These are phyloP conservation scores for Heteromyza rotundicornis DNA, from an alignment of 2,888 invertebrate genomes.

Conservation along the genomic window DNA sequence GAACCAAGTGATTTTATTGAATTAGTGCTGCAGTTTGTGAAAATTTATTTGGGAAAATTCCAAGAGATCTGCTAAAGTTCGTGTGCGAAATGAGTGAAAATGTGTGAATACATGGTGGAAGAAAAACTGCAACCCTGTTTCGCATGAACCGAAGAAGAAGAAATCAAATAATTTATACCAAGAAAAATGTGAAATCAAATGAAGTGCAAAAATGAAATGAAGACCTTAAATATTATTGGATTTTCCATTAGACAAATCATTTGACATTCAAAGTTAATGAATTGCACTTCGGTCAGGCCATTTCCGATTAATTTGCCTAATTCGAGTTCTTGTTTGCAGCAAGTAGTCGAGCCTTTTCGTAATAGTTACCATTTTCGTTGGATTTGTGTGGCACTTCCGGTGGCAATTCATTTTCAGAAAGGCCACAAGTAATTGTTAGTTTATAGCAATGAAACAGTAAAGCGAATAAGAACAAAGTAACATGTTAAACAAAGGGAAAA, in stretches of 20 bases:
- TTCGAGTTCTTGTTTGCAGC: not conserved
- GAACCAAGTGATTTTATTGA: not conserved
- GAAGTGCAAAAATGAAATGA: too few relatives aligned
- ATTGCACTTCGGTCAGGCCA: not conserved
- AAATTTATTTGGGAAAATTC: not conserved
- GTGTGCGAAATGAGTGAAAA: conserved; percentile 9
- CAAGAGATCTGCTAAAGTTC: not conserved
- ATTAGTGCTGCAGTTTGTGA: too few relatives aligned
- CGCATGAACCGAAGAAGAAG: not conserved
- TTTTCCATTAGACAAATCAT: not conserved
- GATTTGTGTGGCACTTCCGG: not conserved
- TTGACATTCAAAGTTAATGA: not conserved
- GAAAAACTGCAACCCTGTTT: not conserved
- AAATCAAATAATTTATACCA: not conserved
- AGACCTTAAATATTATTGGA: not conserved
- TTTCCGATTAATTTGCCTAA: not conserved
- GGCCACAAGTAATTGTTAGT: conserved; percentile 32
- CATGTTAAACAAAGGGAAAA: conserved; percentile 28
- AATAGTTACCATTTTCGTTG: not conserved
- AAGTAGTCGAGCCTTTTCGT: too few relatives aligned
- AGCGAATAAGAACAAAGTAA: conserved; percentile 26
- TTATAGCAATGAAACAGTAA: conserved; percentile 24
- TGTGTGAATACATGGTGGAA: not conserved
- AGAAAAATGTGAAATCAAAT: not conserved
- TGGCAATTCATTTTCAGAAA: conserved; percentile 3